Base-by-base conservation (phyloP, 2,113 vertebrate genomes). In the Atractosteus spatula region DNA sequence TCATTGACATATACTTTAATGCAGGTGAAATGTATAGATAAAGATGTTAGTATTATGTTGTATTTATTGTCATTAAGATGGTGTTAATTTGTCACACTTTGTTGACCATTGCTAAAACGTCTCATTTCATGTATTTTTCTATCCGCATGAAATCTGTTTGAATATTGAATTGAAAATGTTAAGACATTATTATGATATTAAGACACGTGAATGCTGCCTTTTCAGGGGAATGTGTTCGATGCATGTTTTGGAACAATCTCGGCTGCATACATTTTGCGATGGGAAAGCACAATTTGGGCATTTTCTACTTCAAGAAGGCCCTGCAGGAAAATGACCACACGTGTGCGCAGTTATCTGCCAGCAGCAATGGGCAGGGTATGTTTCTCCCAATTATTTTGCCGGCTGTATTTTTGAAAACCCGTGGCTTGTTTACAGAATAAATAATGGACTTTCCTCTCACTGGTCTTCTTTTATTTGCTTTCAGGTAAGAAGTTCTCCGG, bases 181-280 rank as follows among this genome's bases (percentile, higher is more conserved):
- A n/a, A n/a, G n/a, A n/a, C n/a, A n/a, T n/a, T n/a, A n/a, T n/a
- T n/a, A n/a, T n/a, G n/a, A 8, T 14, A 43, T 43, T 43, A 7
- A 8, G 3, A 45, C 17, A 11, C 4, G 13, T 55, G 63, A 8
- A n/a, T 42, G 41, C 8, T 63, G 3, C 51, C 3, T 74, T 1
- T 55, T 13, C 74, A 99, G 97, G 97, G 83, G 97, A 99, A 94
- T 99, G 96, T 82, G 91, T 97, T 68, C 88, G 95, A 2, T 99
- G 97, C 79, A 99, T 99, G 97, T 99, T 99, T 87, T 99, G 97
- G 97, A 99, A 98, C 85, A 99, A 99, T 82, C 94, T 99, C 81
- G 97, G 97, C 63, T 99, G 97, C 82, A 98, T 99, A 80, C 97
- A 99, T 86, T 98, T 99, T 86, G 97, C 97, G 44, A 99, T 99